phyloP scores from a whole-genome alignment of 2,888 invertebrate species.

The Pseudanteris insignis region DNA sequence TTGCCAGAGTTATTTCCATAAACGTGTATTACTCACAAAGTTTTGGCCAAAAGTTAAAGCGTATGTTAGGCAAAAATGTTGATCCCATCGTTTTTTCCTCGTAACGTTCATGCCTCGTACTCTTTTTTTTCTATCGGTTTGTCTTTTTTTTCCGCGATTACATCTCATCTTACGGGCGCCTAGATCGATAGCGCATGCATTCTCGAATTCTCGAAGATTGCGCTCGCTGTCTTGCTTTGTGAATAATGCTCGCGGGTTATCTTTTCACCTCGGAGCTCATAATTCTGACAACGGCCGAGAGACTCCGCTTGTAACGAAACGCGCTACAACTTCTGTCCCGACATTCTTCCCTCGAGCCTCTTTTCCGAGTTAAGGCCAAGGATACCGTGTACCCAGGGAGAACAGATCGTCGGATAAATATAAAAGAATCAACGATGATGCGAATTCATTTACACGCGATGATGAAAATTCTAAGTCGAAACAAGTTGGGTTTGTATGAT shows the following conservation, averaged over 20 bases:
- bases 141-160: slow-evolving; percentile 30
- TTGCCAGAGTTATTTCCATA: slow-evolving; percentile 25
- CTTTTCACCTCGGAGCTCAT: slow-evolving; percentile 62
- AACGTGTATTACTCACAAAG: slow-evolving; percentile 29
- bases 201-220: slow-evolving; percentile 43
- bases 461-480: not conserved
- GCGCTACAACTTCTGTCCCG: slow-evolving; percentile 59
- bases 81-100: slow-evolving; percentile 41
- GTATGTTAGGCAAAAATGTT: slow-evolving; percentile 34
- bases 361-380: slow-evolving; percentile 59
- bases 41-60: slow-evolving; percentile 23
- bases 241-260: slow-evolving; percentile 64
- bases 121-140: too few relatives aligned
- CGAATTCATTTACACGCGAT: not conserved
- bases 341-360: slow-evolving; percentile 26
- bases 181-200: slow-evolving; percentile 43
- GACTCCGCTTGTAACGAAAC: slow-evolving; percentile 55
- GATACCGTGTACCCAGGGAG: slow-evolving; percentile 57
- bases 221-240: slow-evolving; percentile 45
- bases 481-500: too few relatives aligned
- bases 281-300: slow-evolving; percentile 56
- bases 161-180: slow-evolving; percentile 12
- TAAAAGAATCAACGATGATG: too few relatives aligned
- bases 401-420: slow-evolving; percentile 17
- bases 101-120: too few relatives aligned